Evolutionary conservation across 2,113 vertebrate genomes (phyloP), one percentile per base, ranked within the genome.

Genomic region (Trichomycterus rosablanca): DNA sequence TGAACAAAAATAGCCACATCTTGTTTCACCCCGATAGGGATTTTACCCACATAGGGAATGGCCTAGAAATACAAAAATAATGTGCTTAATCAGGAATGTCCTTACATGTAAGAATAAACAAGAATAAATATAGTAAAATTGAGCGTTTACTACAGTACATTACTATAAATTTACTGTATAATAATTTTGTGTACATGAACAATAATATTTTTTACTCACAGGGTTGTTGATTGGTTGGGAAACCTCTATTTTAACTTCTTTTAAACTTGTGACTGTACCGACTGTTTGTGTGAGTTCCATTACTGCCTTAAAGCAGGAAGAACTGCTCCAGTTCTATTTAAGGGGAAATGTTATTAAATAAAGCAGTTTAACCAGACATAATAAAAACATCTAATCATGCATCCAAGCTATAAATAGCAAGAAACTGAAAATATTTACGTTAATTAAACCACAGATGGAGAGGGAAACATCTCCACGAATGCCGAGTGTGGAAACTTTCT

Each of bases 371-470:
- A 11, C 14, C 9, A 9, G 7, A 35, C 7, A 35, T 35, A 11
- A 11, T 35, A 10, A 35, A 35, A 11, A 35, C 34, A 4, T 35
- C 34, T 35, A 35, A 12, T 35, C 34, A 12, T n/a, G n/a, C n/a
- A n/a, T n/a, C n/a, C n/a, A n/a, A n/a, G n/a, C n/a, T n/a, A 11
- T 11, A 35, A 1, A 8, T 35, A 35, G n/a, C n/a, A n/a, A n/a
- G n/a, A n/a, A n/a, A n/a, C n/a, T n/a, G 7, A 39, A 37, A 39
- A 12, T 5, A 59, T 15, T 55, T 39, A 64, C 62, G 4, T 64
- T 9, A 10, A 65, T 57, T 35, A 65, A 56, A 1, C 43, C 63
- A 30, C n/a, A 28, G 14, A 65, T 7, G 0, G 24, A 24, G 3
- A 56, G 2, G 0, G 11, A 18, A 39, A 48, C 42, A 26, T 11